These are phyloP conservation scores for Biston betularia DNA, from an alignment of 2,888 invertebrate genomes.

Conservation along the genomic window DNA sequence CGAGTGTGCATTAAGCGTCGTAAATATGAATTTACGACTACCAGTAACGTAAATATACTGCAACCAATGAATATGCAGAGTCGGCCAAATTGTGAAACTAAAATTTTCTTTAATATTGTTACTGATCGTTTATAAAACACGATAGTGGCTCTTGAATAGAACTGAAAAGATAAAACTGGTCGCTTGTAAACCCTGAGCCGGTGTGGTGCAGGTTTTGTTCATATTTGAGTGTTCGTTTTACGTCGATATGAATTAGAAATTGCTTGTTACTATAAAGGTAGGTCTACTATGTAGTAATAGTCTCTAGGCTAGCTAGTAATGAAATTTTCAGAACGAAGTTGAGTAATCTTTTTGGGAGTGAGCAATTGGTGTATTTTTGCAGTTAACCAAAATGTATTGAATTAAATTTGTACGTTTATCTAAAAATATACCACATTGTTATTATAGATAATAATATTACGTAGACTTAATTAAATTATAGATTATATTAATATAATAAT, in stretches of 20 bases:
- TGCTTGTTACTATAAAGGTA: conserved; percentile 22
- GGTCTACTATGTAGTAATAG: conserved; percentile 10
- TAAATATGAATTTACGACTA: conserved; percentile 76
- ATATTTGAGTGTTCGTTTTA: conserved; percentile 35
- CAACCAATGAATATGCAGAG: background rate
- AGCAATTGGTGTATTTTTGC: background rate
- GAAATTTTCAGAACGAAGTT: conserved; percentile 2
- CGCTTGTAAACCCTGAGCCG: conserved; percentile 28
- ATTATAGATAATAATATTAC: too few species aligned
- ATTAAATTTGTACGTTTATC: too few species aligned
- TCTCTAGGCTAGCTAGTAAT: conserved; percentile 6
- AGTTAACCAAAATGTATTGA: background rate
- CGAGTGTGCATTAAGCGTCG: conserved; percentile 71
- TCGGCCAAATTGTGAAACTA: background rate
- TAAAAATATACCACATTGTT: too few species aligned
- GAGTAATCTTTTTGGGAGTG: conserved; percentile 3
- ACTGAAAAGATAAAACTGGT: background rate
- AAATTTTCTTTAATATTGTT: background rate
- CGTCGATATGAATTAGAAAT: conserved; percentile 41
- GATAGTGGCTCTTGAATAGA: background rate
- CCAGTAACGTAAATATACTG: conserved; percentile 60
- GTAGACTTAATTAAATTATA: too few species aligned
- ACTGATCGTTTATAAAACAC: background rate
- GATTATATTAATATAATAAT: too few species aligned
- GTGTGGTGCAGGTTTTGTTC: conserved; percentile 32